Conservation (phyloP, 2,888 invertebrate species). For the Pterostichus niger region DNA sequence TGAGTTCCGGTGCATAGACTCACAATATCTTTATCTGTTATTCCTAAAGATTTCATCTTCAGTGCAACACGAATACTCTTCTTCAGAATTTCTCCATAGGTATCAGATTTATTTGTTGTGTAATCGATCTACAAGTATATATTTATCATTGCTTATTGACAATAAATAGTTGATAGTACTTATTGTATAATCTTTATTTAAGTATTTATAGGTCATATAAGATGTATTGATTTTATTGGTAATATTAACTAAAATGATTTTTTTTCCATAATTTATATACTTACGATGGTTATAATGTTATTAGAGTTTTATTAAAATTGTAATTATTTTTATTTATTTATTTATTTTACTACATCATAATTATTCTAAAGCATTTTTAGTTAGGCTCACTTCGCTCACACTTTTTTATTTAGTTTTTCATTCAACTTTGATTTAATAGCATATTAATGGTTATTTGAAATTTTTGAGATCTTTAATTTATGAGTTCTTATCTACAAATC, state of each 20-base stretch:
- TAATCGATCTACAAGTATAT: conserved; percentile 75
- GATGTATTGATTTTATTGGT: no score
- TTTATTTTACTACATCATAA: no score
- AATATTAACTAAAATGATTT: not conserved
- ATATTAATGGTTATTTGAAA: no score
- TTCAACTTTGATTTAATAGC: no score
- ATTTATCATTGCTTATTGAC: no score
- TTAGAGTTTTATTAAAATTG: not conserved
- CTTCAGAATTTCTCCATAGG: conserved; percentile 75
- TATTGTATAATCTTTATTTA: not conserved
- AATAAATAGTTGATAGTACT: not conserved
- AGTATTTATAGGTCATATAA: no score
- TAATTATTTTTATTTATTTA: no score
- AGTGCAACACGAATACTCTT: conserved; percentile 77
- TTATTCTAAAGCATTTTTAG: no score
- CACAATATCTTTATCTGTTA: conserved; percentile 77
- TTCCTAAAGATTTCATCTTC: conserved; percentile 74
- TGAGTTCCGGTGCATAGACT: conserved; percentile 78
- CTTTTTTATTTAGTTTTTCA: no score
- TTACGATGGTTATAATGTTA: not conserved
- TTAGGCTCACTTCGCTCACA: no score
- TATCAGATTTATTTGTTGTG: conserved; percentile 76
- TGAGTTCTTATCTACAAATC: no score
- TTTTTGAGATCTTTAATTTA: no score
- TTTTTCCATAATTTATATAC: not conserved